Evolutionary conservation across 2,113 vertebrate species (phyloP).

Genomic region (Xenopus borealis): DNA sequence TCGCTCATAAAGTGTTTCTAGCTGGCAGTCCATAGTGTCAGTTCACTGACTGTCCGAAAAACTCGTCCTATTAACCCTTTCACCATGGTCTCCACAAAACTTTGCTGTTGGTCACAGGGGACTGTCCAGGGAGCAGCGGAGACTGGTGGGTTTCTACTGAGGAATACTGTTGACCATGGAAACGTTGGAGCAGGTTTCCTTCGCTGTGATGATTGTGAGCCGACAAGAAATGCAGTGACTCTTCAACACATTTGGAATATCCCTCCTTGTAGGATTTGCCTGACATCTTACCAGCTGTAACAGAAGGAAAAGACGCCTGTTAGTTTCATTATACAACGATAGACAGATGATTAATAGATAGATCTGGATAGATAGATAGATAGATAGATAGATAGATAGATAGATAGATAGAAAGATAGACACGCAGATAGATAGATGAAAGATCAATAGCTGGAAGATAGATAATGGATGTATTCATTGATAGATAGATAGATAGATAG

Average conservation of each 20-base stretch:
- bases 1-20: too few species aligned
- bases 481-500: too few species aligned
- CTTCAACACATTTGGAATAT: constrained; percentile 57
- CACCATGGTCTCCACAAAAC: constrained; percentile 60
- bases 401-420: too few species aligned
- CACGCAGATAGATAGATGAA: too few species aligned
- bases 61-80: not conserved
- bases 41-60: too few species aligned
- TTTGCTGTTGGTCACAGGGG: not conserved
- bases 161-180: constrained; percentile 44
- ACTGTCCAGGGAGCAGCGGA: not conserved
- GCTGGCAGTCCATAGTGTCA: too few species aligned
- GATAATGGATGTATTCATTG: too few species aligned
- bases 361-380: too few species aligned
- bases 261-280: constrained; percentile 47
- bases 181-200: constrained; percentile 49
- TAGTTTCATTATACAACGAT: not conserved
- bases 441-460: too few species aligned
- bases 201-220: constrained; percentile 12
- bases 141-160: not conserved
- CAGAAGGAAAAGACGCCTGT: not conserved
- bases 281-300: constrained; percentile 25
- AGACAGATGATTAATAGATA: too few species aligned
- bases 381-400: too few species aligned
- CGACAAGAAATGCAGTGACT: constrained; percentile 54